Conservation (phyloP, 2,113 vertebrate species). For the Takifugu bimaculatus region DNA sequence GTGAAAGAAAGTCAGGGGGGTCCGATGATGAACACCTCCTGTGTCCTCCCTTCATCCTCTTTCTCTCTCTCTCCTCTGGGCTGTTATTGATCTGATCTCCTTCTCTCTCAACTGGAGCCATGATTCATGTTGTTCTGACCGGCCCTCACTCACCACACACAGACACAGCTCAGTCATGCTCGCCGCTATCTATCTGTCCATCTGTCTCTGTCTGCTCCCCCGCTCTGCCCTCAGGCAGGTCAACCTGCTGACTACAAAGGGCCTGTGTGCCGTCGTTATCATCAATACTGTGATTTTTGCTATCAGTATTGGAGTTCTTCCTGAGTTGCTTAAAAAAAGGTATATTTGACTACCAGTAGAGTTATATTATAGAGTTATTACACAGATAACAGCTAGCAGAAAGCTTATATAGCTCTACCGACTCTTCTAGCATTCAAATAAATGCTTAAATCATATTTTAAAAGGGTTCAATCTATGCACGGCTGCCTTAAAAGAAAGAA, state of each 20-base stretch:
- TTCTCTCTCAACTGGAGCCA: conserved; percentile 75
- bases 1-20: conserved; percentile 44
- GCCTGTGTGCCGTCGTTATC: neutral
- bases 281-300: neutral
- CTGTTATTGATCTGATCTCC: conserved; percentile 75
- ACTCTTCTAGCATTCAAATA: too few species aligned
- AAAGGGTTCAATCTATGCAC: neutral
- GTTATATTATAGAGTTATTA: too few species aligned
- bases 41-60: conserved; percentile 57
- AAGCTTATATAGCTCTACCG: too few species aligned
- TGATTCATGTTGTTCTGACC: conserved; percentile 74
- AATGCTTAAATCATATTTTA: neutral
- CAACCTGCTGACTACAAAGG: conserved; percentile 52
- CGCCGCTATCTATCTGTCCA: conserved; percentile 66
- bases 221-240: conserved; percentile 49
- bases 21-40: conserved; percentile 65
- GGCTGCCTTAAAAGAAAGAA: neutral
- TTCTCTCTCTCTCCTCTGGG: conserved; percentile 58
- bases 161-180: conserved; percentile 70
- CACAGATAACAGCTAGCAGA: too few species aligned
- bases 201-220: conserved; percentile 65
- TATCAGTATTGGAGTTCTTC: too few species aligned
- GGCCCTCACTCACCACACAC: conserved; percentile 66
- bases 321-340: too few species aligned
- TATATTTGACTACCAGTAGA: too few species aligned